Evolutionary conservation across 2,113 vertebrate species (phyloP).

Genomic region (Callochromis pleurospilus): DNA sequence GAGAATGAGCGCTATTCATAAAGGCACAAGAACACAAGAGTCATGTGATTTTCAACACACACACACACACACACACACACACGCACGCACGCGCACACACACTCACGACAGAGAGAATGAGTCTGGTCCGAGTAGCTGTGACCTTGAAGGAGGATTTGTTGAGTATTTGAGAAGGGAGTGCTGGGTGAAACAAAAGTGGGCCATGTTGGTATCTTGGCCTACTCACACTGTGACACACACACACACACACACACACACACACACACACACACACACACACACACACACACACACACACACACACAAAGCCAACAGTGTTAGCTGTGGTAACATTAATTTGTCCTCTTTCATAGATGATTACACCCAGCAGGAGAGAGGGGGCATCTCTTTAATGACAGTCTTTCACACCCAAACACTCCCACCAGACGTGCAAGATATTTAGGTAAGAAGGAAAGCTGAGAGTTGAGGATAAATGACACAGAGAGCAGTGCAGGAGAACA

Average conservation of each 20-base stretch:
- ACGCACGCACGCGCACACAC: background rate
- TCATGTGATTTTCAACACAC: constrained; percentile 11
- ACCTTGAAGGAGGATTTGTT: constrained; percentile 59
- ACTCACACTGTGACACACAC: constrained; percentile 3
- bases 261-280: constrained; percentile 6
- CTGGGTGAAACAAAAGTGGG: constrained; percentile 41
- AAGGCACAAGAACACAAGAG: constrained; percentile 22
- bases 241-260: background rate
- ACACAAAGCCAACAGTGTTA: constrained; percentile 42
- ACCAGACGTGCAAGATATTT: background rate
- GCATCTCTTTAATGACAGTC: constrained; percentile 63
- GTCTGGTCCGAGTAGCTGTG: constrained; percentile 33
- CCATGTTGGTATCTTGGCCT: constrained; percentile 45
- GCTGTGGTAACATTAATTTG: constrained; percentile 58
- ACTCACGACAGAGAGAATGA: background rate
- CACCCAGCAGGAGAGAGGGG: constrained; percentile 67
- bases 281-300: background rate
- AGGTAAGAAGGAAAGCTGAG: background rate
- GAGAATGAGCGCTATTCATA: constrained; percentile 52
- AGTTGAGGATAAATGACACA: constrained; percentile 5
- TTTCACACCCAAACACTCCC: constrained; percentile 51
- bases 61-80: background rate
- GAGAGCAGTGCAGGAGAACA: background rate
- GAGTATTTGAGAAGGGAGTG: constrained; percentile 15
- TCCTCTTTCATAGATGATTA: constrained; percentile 73